Evolutionary conservation across 2,888 invertebrate species (phyloP), one percentile per base, ranked within the genome.

Genomic region (Ptychoptera contaminata): DNA sequence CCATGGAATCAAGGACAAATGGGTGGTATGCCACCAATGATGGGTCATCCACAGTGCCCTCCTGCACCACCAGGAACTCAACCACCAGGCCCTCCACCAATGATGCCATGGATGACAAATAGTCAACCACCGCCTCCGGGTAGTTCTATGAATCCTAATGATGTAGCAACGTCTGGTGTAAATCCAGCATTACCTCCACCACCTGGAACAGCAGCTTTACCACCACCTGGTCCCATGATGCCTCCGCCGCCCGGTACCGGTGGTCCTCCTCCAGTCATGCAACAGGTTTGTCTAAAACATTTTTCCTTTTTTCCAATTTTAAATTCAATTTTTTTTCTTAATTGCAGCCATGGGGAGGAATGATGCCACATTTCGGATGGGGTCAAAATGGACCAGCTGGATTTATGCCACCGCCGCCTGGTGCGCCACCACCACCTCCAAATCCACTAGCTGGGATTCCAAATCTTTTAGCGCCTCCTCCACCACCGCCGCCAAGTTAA

Each of bases 381-480:
- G 57, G 58, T 12, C 53, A 51, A 35, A 50, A 43, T 23, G 53
- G 44, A 45, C 49, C 47, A 48, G 52, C 54, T 32, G 49, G 16
- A 54, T 62, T 57, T 47, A 47, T 53, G 34, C 62, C 62, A 9
- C 64, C 57, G 40, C 58, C 58, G 15, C 57, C 57, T 6, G 48
- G 49, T 23, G 71, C 70, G 2, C 72, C 73, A 12, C 74, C 74
- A 2, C 72, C 72, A 2, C 72, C 62, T 40, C 56, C 77, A 12
- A 55, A 77, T 42, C 69, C 76, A 23, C 76, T 67, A 23, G 58
- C 63, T 7, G 55, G 66, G 6, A 49, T 69, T 30, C 70, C 71
- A 0, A 70, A 66, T 40, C 56, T 80, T 41, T 56, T 77, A 40
- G 72, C 76, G 40, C 77, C 79, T 29, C 81, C 80, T 3, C 80